phyloP scores from a whole-genome alignment of 2,113 vertebrate genomes.

The Grammomys dolichurus region DNA sequence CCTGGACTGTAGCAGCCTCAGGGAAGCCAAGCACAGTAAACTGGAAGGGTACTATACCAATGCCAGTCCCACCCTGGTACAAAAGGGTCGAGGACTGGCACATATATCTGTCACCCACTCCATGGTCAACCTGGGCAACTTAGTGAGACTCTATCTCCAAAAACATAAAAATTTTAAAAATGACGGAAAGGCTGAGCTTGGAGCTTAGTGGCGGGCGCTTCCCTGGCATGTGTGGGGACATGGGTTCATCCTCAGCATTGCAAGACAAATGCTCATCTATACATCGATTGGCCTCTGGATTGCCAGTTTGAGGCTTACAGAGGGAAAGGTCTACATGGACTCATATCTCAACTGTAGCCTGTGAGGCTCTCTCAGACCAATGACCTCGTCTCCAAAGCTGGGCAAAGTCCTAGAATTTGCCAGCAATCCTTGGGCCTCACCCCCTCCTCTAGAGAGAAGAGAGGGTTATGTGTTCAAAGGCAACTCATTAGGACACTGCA shows the following conservation, averaged over 20 bases:
- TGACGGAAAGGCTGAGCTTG: background rate
- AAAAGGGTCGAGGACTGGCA: background rate
- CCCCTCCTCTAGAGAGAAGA: background rate
- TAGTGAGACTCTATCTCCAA: background rate
- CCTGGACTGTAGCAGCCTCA: background rate
- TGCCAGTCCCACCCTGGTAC: background rate
- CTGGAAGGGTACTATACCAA: background rate
- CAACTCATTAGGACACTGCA: fast-evolving
- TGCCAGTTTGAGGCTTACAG: background rate
- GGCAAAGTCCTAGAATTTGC: fast-evolving
- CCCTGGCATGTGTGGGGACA: background rate
- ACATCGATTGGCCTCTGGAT: background rate
- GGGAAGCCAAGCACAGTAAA: background rate
- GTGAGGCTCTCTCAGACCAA: background rate
- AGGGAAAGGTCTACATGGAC: no score
- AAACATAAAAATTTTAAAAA: background rate
- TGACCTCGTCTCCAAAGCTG: background rate
- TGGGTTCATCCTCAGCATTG: background rate
- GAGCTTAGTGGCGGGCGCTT: no score
- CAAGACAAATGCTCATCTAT: no score
- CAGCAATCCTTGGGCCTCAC: fast-evolving
- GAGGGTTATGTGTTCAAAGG: fast-evolving
- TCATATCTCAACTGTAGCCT: background rate
- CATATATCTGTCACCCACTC: background rate
- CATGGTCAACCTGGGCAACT: background rate